These are phyloP conservation scores for Luffia ferchaultella DNA, from an alignment of 2,888 invertebrate genomes.

Conservation along the genomic window DNA sequence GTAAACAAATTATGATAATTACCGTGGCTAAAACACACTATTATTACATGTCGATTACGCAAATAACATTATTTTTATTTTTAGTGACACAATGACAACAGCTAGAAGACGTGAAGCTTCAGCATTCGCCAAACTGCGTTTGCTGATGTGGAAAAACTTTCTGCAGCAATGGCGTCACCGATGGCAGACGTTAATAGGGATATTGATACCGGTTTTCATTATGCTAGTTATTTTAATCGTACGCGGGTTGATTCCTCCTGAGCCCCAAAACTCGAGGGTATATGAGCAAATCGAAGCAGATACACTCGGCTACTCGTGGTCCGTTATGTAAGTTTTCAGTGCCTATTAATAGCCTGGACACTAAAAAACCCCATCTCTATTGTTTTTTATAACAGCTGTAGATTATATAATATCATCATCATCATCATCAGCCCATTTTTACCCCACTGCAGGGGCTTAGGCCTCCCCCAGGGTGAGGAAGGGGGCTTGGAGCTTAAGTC, in stretches of 20 bases:
- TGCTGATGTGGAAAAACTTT: slow-evolving; percentile 74
- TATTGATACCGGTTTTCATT: slow-evolving; percentile 65
- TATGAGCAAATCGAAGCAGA: background rate
- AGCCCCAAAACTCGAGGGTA: no score
- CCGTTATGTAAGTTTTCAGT: background rate
- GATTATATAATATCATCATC: no score
- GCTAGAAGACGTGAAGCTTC: background rate
- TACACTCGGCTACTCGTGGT: background rate
- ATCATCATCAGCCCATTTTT: no score
- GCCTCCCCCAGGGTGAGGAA: no score
- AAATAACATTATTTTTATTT: background rate
- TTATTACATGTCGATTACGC: no score
- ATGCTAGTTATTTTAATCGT: slow-evolving; percentile 67
- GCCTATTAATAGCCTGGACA: no score
- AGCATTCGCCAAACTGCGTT: slow-evolving; percentile 41
- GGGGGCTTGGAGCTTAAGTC: no score
- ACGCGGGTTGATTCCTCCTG: slow-evolving; percentile 24
- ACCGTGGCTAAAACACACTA: no score
- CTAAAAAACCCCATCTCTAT: no score
- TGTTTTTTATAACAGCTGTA: no score
- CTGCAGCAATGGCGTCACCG: slow-evolving; percentile 69
- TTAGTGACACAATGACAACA: background rate
- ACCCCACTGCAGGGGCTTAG: no score
- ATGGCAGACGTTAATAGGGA: slow-evolving; percentile 65
- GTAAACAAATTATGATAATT: no score